phyloP scores from a whole-genome alignment of 2,888 invertebrate species.

The Nomada fabriciana region DNA sequence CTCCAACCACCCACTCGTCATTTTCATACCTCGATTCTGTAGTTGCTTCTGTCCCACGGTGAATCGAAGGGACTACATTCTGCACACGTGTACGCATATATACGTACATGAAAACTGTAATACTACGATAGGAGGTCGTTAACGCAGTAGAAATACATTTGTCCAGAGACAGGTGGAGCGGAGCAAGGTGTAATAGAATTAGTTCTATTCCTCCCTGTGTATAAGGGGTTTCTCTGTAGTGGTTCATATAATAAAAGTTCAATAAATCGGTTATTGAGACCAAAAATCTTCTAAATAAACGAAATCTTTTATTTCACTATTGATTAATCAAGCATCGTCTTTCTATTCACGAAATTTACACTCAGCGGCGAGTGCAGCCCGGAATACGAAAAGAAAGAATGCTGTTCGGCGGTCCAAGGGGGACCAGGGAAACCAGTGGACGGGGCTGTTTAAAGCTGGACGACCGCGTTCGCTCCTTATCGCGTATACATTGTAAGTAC shows the following conservation, averaged over 20 bases:
- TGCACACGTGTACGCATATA: not conserved
- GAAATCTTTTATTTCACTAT: too few relatives aligned
- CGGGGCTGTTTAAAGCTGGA: constrained; percentile 52
- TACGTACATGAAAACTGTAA: too few relatives aligned
- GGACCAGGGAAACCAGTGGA: constrained; percentile 23
- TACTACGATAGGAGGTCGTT: too few relatives aligned
- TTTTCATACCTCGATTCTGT: not conserved
- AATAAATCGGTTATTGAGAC: too few relatives aligned
- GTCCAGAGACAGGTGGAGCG: too few relatives aligned
- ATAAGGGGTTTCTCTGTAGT: too few relatives aligned
- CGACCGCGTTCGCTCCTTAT: constrained; percentile 66
- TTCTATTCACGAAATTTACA: constrained; percentile 28
- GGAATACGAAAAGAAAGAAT: constrained; percentile 10
- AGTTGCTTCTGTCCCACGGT: not conserved
- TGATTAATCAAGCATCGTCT: not conserved
- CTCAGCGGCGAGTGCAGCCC: not conserved
- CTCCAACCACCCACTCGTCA: constrained; percentile 12
- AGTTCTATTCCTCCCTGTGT: constrained; percentile 11
- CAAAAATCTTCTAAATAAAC: fast-evolving
- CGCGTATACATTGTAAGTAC: constrained; percentile 62
- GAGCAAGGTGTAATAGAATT: not conserved
- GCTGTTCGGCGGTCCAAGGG: not conserved
- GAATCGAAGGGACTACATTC: not conserved
- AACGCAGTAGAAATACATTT: too few relatives aligned
- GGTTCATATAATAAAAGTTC: too few relatives aligned